Evolutionary conservation across 2,888 invertebrate species (phyloP).

Genomic region (Eledone cirrhosa): DNA sequence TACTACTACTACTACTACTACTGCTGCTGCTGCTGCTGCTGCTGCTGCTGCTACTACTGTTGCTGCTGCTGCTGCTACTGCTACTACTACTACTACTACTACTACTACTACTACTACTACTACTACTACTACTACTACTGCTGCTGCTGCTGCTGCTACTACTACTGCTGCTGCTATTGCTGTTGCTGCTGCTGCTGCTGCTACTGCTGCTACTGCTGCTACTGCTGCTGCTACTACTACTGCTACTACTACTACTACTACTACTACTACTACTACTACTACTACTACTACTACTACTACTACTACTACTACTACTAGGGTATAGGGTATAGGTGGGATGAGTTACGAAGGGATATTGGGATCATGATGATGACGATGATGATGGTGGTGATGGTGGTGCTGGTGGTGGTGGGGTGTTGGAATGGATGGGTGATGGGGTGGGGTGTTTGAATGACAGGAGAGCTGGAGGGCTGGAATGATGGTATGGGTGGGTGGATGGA

Average conservation of each 20-base stretch:
- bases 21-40: constrained; percentile 13
- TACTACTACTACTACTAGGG: constrained; percentile 13
- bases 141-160: too few relatives aligned
- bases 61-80: constrained; percentile 11
- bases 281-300: constrained; percentile 13
- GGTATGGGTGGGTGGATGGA: too few relatives aligned
- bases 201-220: background rate
- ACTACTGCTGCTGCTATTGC: too few relatives aligned
- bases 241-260: constrained; percentile 13
- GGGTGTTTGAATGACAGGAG: too few relatives aligned
- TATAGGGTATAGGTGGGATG: too few relatives aligned
- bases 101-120: constrained; percentile 13
- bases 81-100: constrained; percentile 12
- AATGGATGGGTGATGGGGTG: too few relatives aligned
- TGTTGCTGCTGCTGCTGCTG: constrained; percentile 17
- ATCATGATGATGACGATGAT: too few relatives aligned
- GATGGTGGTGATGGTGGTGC: too few relatives aligned
- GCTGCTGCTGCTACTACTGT: too few relatives aligned
- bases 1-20: constrained; percentile 13
- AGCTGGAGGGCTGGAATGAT: too few relatives aligned
- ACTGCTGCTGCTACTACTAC: background rate
- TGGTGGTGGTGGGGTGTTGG: too few relatives aligned
- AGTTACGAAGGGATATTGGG: too few relatives aligned
- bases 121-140: constrained; percentile 13
- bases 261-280: constrained; percentile 13